Evolutionary conservation across 1,140 invertebrate species (phyloP).

Genomic region (Muscidifurax raptorellus): DNA sequence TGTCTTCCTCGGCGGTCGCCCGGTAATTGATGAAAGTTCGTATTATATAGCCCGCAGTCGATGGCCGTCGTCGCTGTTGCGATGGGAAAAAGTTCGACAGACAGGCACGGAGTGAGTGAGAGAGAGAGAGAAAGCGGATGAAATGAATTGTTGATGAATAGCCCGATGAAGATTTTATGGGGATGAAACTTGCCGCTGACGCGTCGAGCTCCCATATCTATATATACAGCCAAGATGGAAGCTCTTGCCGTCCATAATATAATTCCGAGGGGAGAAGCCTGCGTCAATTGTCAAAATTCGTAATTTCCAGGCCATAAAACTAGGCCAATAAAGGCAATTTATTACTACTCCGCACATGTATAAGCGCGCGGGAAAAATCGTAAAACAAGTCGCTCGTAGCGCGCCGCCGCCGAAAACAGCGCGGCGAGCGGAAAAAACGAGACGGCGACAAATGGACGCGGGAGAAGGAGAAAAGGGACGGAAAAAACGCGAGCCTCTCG

Average conservation of each 20-base stretch:
- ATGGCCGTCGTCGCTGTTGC: background rate
- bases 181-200: background rate
- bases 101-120: no score
- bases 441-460: background rate
- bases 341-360: constrained; percentile 6
- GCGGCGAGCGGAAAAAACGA: background rate
- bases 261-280: background rate
- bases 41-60: background rate
- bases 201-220: background rate
- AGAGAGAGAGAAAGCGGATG: background rate
- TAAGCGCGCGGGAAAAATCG: background rate
- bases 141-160: constrained; percentile 39
- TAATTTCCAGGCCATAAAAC: constrained; percentile 29
- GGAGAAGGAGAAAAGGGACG: background rate
- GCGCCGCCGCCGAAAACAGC: background rate
- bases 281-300: constrained; percentile 12
- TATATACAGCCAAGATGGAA: background rate
- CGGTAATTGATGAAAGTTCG: constrained; percentile 39
- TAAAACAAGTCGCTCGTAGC: background rate
- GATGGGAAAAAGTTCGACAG: constrained; percentile 34
- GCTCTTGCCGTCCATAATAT: background rate
- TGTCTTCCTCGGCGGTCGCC: background rate
- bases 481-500: background rate
- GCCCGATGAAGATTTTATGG: constrained; percentile 38
- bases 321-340: constrained; percentile 25